Conservation (phyloP, 2,797 vertebrate species). For the Helarctos malayanus region DNA sequence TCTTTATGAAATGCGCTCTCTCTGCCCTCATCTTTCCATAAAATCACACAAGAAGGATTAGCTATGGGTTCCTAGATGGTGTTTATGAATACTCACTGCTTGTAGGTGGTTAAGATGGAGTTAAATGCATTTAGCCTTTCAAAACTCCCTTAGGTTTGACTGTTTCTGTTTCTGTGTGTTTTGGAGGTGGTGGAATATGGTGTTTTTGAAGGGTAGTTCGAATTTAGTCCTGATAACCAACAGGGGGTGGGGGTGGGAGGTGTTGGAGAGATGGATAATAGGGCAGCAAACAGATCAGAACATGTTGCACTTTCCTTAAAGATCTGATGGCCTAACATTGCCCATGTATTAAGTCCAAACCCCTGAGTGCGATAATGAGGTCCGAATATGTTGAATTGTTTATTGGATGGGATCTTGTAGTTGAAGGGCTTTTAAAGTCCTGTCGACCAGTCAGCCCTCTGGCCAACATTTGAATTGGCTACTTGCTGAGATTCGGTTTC, state of each 20-base stretch:
- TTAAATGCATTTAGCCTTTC: conserved; percentile 65
- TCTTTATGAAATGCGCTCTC: conserved; percentile 39
- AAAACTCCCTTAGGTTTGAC: conserved; percentile 37
- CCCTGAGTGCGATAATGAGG: not conserved
- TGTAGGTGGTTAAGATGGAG: conserved; percentile 20
- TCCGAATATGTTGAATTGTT: conserved; percentile 53
- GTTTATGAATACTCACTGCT: conserved; percentile 57
- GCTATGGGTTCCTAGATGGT: conserved; percentile 51
- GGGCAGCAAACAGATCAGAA: conserved; percentile 1
- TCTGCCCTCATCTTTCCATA: not conserved
- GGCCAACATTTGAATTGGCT: conserved; percentile 31
- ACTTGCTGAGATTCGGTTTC: conserved; percentile 50
- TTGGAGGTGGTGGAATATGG: not conserved
- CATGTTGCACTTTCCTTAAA: conserved; percentile 46
- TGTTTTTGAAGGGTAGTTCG: conserved; percentile 48
- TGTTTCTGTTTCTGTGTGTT: not conserved
- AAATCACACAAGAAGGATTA: conserved; percentile 56
- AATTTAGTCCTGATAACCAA: conserved; percentile 54
- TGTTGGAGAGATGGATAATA: conserved; percentile 16
- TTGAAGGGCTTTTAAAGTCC: not conserved
- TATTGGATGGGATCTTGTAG: conserved; percentile 55
- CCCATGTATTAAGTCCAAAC: not conserved
- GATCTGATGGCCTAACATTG: not conserved
- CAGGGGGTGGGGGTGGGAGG: not conserved
- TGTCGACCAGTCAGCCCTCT: not conserved